These are phyloP conservation scores for Cactoblastis cactorum DNA, from an alignment of 2,888 invertebrate species.

Conservation along the genomic window DNA sequence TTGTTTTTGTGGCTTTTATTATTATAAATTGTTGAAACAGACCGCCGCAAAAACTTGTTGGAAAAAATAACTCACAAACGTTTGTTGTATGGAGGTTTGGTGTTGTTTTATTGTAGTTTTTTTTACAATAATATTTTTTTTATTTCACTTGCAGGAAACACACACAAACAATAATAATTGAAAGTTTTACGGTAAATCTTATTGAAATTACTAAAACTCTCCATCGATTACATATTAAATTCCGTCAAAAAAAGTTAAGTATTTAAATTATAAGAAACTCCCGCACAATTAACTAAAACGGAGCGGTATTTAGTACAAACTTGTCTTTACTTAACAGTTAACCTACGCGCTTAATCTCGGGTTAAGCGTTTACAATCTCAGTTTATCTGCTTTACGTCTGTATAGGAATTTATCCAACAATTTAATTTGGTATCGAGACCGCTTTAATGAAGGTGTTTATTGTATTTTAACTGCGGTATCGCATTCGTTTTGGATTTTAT, in stretches of 20 bases:
- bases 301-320: neutral
- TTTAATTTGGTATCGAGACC: conserved; percentile 32
- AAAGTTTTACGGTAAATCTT: too few relatives aligned
- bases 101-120: neutral
- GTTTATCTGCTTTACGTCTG: conserved; percentile 56
- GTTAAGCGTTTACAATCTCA: conserved; percentile 44
- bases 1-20: conserved; percentile 13
- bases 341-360: conserved; percentile 27
- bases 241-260: too few relatives aligned
- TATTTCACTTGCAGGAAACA: too few relatives aligned
- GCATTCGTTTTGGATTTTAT: conserved; percentile 19
- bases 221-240: too few relatives aligned
- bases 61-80: neutral
- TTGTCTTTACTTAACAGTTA: conserved; percentile 29
- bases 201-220: too few relatives aligned
- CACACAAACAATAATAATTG: too few relatives aligned
- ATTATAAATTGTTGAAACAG: neutral
- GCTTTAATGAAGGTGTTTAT: conserved; percentile 36
- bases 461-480: conserved; percentile 14
- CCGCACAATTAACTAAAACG: conserved; percentile 26
- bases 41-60: neutral
- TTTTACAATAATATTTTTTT: too few relatives aligned
- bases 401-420: conserved; percentile 42
- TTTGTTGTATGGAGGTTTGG: too few relatives aligned
- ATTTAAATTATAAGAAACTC: neutral